These are phyloP conservation scores for Syngnathoides biaculeatus DNA, from an alignment of 2,113 vertebrate species.

Conservation along the genomic window DNA sequence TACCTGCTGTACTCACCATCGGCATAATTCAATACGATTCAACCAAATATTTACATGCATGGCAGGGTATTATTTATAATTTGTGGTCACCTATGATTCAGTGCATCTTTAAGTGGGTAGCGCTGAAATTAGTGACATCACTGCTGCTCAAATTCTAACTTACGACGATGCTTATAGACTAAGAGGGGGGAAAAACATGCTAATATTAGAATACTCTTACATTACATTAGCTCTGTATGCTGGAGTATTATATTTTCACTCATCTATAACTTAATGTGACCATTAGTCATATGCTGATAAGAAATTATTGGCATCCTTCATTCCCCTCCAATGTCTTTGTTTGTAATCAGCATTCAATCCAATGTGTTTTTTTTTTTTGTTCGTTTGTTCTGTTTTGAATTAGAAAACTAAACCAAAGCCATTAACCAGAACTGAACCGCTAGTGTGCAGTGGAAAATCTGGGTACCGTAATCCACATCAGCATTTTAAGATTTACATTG, in stretches of 20 bases:
- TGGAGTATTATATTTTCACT: background rate
- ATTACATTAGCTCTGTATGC: background rate
- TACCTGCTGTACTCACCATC: background rate
- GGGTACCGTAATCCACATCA: conserved; percentile 11
- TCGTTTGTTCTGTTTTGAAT: background rate
- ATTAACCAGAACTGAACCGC: background rate
- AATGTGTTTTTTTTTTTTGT: background rate
- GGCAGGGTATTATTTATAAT: too few relatives aligned
- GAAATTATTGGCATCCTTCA: background rate
- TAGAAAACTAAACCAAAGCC: background rate
- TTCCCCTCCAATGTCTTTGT: background rate
- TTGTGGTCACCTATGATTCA: too few relatives aligned
- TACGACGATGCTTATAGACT: too few relatives aligned
- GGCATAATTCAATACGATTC: too few relatives aligned
- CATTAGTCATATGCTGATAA: background rate
- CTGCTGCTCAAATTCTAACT: too few relatives aligned
- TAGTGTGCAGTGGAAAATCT: background rate
- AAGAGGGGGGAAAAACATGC: too few relatives aligned
- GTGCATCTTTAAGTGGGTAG: too few relatives aligned
- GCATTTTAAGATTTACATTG: conserved; percentile 20
- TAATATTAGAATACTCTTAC: too few relatives aligned
- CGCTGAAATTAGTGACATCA: too few relatives aligned
- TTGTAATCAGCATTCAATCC: background rate
- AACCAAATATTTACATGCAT: too few relatives aligned
- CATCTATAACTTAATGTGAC: background rate